A percentile compares a stretch with the other conserved stretches of the same genome.
These are phyloP conservation scores for Micronycteris hirsuta DNA, from an alignment of 2,113 vertebrate species.

Conservation along the genomic window DNA sequence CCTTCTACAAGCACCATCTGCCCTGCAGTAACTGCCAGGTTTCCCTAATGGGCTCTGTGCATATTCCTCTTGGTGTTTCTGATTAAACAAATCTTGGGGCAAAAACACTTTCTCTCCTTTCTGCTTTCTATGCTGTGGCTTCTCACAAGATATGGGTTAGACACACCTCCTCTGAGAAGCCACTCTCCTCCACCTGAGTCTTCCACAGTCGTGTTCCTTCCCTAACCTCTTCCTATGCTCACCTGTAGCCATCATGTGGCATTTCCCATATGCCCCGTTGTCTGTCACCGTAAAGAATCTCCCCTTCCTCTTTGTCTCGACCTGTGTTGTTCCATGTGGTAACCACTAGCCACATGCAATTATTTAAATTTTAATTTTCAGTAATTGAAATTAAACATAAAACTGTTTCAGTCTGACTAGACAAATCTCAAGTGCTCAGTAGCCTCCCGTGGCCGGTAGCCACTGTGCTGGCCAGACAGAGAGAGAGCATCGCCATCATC, in stretches of 20 bases:
- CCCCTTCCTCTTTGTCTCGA: background rate
- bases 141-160: background rate
- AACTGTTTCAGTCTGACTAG: background rate
- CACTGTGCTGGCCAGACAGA: rapidly evolving
- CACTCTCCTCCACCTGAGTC: background rate
- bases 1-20: background rate
- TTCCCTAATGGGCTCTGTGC: background rate
- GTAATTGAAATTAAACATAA: background rate
- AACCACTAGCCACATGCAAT: background rate
- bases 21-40: rapidly evolving
- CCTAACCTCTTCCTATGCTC: background rate
- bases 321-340: no score
- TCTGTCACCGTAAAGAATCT: background rate
- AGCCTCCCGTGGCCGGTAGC: rapidly evolving
- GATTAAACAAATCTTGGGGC: no score
- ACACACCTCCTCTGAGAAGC: background rate
- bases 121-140: background rate
- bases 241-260: rapidly evolving
- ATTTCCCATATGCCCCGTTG: rapidly evolving
- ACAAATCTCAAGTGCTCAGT: background rate
- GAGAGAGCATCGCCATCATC: background rate
- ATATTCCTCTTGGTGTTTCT: background rate
- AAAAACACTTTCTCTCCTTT: background rate
- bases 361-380: background rate
- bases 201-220: background rate